Evolutionary conservation across 2,888 invertebrate genomes (phyloP), one percentile per base, ranked within the genome.

Genomic region (Minunthozetes semirufus): DNA sequence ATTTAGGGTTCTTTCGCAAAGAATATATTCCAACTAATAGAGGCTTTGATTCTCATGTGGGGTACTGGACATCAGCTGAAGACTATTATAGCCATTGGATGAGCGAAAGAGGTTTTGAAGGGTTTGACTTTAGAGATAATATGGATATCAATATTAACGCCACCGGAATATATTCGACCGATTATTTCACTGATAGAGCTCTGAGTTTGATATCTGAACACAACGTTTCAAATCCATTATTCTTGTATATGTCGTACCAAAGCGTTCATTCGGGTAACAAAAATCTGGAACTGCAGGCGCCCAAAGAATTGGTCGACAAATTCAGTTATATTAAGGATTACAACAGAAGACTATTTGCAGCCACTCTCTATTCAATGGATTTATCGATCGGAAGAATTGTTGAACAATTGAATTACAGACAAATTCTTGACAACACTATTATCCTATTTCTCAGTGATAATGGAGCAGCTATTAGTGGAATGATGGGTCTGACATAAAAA

Each of bases 401-500:
- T 0, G 81, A 86, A 70, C 88, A 90, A 5, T 83, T 96, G 73
- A 84, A 87, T 72, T 82, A 86, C 0, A 88, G 87, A 76, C 85
- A 86, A 1, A 89, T 93, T 83, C 84, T 94, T 78, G 85, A 91
- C 61, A 89, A 94, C 81, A 90, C 93, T 0, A 87, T 96, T 66
- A 86, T 96, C 73, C 83, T 93, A 0, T 96, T 95, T 81, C 87
- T 90, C 79, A 90, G 93, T 17, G 96, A 95, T 82, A 95, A 95
- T 81, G 93, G 94, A 0, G 83, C 82, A 9, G 82, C 83, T n/a
- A 80, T 82, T 11, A 81, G 81, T 77, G 82, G 83, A 0, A 81
- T 82, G 78, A 61, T 61, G 61, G 61, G 61, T 61, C 42, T 9
- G 42, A 27, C 22, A 72, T 8, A 42, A 22, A 25, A 25, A n/a